These are phyloP conservation scores for Nansenia antarctica DNA, from an alignment of 2,113 vertebrate genomes.

Conservation along the genomic window DNA sequence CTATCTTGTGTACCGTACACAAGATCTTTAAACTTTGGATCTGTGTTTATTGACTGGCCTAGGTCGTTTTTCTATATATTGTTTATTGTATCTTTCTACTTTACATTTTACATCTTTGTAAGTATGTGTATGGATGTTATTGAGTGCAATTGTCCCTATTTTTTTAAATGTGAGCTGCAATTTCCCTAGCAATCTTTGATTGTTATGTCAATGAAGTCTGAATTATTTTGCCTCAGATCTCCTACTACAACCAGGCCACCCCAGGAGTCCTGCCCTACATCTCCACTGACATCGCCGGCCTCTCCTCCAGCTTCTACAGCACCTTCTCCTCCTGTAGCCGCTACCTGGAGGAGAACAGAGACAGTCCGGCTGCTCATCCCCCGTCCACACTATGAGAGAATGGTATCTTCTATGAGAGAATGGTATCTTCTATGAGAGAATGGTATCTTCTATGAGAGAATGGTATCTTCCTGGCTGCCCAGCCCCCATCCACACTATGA, in stretches of 20 bases:
- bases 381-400: conserved; percentile 23
- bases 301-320: conserved; percentile 85
- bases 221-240: conserved; percentile 77
- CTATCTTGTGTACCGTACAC: too few relatives aligned
- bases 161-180: too few relatives aligned
- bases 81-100: too few relatives aligned
- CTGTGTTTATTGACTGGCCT: too few relatives aligned
- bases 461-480: neutral
- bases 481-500: neutral
- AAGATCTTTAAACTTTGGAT: too few relatives aligned
- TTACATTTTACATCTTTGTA: too few relatives aligned
- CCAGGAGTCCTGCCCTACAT: conserved; percentile 87
- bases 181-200: too few relatives aligned
- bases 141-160: too few relatives aligned
- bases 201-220: too few relatives aligned
- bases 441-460: neutral
- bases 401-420: neutral
- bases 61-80: too few relatives aligned
- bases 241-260: conserved; percentile 94
- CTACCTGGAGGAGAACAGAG: conserved; percentile 88
- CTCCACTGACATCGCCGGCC: conserved; percentile 87
- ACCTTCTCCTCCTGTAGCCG: conserved; percentile 83
- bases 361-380: conserved; percentile 42
- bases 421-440: neutral
- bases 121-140: too few relatives aligned